Base-by-base conservation (phyloP, 1,140 invertebrate genomes). In the Heterodera carotae region DNA sequence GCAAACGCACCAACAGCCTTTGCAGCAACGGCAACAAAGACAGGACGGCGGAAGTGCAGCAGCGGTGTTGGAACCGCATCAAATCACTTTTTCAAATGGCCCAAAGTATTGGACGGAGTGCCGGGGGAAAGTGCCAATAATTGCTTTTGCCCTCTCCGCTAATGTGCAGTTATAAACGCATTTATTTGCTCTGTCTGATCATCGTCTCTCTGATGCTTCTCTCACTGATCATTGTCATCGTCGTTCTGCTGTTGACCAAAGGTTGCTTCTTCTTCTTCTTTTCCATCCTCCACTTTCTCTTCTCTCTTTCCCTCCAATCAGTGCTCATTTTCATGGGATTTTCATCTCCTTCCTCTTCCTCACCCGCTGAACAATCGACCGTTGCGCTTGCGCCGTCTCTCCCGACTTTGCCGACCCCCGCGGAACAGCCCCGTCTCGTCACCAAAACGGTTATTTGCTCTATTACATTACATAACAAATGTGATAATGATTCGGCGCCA, bases 161-260 rank as follows among this genome's bases (percentile, higher is more conserved):
- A 27, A 31, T 72, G 60, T 75, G 8, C 60, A 75, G 73, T 43
- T 77, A 77, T 43, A 77, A 75, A 72, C 68, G 43, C 3, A 77
- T 77, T 29, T 77, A 77, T 36, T n/a, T 77, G 48, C 27, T 77
- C 34, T 69, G 39, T 7, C 48, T 77, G 39, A 75, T 77, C 59
- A 18, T 71, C 34, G 69, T 77, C 25, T 56, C 76, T 48, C 29
- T 74, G 33, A 48, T 77, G 33, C 66, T 77, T 25, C 39, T 77
- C 48, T 67, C 27, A 12, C 36, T 77, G 27, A 77, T 77, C 60
- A 22, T 77, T 60, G n/a, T 77, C 10, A 59, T 77, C 34, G 43
- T 75, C 39, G 43, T 77, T 29, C 64, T 77, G 18, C 48, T 77
- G 15, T 22, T 36, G 27, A 77, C 76, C 12, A 69, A 71, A 56